Base-by-base conservation (phyloP, 2,888 invertebrate genomes). In the Ochlodes sylvanus region DNA sequence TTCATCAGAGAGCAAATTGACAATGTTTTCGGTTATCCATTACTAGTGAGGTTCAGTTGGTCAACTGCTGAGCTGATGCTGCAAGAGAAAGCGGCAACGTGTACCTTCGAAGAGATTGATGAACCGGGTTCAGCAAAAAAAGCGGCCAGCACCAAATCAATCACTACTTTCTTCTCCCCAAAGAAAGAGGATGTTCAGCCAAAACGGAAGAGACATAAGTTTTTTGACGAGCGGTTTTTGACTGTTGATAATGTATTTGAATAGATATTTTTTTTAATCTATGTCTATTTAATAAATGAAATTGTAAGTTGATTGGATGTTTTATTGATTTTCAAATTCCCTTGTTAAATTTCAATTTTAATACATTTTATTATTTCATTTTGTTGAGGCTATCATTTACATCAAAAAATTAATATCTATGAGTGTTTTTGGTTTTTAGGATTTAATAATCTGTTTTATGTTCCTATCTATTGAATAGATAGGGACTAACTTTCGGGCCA, bases 41-140 rank as follows among this genome's bases (percentile, higher is more conserved):
- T 96, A 63, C 92, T 99, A 17, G 99, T 99, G 0, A 94, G 99
- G 70, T 99, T 99, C 86, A 98, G 99, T 85, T 99, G 99, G 99
- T 98, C 99, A 0, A 99, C 99, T 0, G 97, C 99, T 0, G 96
- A 96, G 70, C 95, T 95, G 56, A 95, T 98, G 75, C 86, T 99
- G 14, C 94, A 97, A 72, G 95, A 96, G 6, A 94, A 95, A 62
- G 97, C 97, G 0, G 94, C 95, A 17, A 86, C 92, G 10, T 96
- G 96, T 57, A 96, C 96, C 66, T 96, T 97, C 94, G 97, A 96
- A 81, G 95, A 96, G 70, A 85, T 94, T 10, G 79, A 79, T 5
- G 77, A 76, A 27, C 92, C 94, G 19, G 86, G 84, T 27, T 82
- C 81, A 0, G 80, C 83, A 72, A 94, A 83, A 71, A 89, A 93